A percentile compares a stretch with the other conserved stretches of the same genome.
These are phyloP conservation scores for Python bivittatus DNA, from an alignment of 2,113 vertebrate genomes.

Conservation along the genomic window DNA sequence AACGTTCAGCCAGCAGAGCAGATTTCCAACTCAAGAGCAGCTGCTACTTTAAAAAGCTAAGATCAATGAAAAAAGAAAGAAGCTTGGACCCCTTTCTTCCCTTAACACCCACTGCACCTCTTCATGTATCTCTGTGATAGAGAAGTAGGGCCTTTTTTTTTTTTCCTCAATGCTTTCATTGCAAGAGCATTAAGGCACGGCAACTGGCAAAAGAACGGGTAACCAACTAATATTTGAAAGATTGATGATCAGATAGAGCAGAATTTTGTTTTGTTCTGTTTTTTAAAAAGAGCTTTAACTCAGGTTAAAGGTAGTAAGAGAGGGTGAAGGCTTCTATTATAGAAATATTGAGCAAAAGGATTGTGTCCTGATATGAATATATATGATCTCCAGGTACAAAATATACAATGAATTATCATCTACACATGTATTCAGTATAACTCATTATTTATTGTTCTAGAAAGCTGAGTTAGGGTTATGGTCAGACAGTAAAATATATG, in stretches of 20 bases:
- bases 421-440: background rate
- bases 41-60: slow-evolving; percentile 15
- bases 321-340: background rate
- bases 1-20: slow-evolving; percentile 4
- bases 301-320: background rate
- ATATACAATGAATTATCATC: background rate
- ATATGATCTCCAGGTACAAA: background rate
- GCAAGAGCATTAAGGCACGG: background rate
- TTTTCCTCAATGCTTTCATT: background rate
- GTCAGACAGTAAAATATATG: background rate
- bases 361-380: background rate
- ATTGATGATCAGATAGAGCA: background rate
- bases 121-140: background rate
- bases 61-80: background rate
- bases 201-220: background rate
- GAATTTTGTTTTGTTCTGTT: background rate
- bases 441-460: background rate
- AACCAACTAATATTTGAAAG: background rate
- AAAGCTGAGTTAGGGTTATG: background rate
- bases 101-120: background rate
- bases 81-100: background rate
- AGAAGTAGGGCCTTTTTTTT: background rate
- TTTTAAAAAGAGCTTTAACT: background rate
- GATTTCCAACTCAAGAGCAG: background rate
- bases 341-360: background rate